Evolutionary conservation across 1,140 invertebrate genomes (phyloP).

Genomic region (Zaprionus africanus): DNA sequence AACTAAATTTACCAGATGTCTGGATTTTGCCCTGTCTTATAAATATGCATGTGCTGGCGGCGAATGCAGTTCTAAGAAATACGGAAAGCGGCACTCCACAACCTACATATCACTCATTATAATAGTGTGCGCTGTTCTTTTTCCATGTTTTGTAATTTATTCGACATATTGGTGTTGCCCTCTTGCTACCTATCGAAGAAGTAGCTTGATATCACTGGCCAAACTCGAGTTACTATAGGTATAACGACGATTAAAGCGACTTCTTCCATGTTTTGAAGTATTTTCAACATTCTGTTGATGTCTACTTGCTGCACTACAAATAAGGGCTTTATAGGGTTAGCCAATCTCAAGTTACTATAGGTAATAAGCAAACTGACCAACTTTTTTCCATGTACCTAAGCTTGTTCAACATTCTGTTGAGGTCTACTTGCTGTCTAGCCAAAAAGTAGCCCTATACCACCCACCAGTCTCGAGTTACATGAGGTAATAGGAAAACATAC

Average conservation of each 20-base stretch:
- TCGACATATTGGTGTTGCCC: neutral
- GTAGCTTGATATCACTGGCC: neutral
- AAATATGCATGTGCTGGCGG: conserved; percentile 39
- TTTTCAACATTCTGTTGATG: too few relatives aligned
- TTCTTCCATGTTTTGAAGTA: too few relatives aligned
- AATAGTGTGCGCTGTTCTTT: neutral
- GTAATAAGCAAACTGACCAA: too few relatives aligned
- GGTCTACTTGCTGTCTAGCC: neutral
- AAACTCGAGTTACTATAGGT: neutral
- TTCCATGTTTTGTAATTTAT: neutral
- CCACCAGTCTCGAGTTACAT: neutral
- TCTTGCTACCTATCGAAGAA: neutral
- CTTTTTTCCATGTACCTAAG: too few relatives aligned
- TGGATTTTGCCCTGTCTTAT: conserved; percentile 47
- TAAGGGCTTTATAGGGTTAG: too few relatives aligned
- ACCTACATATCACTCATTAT: conserved; percentile 11
- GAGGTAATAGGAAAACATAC: neutral
- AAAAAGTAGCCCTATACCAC: neutral
- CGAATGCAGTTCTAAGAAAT: neutral
- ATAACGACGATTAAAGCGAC: too few relatives aligned
- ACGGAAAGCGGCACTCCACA: conserved; percentile 1
- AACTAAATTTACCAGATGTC: conserved; percentile 62
- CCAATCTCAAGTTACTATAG: too few relatives aligned
- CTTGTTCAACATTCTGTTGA: neutral
- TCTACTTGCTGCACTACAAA: too few relatives aligned